Base-by-base conservation (phyloP, 1,140 invertebrate species). In the Micrasema longulum region DNA sequence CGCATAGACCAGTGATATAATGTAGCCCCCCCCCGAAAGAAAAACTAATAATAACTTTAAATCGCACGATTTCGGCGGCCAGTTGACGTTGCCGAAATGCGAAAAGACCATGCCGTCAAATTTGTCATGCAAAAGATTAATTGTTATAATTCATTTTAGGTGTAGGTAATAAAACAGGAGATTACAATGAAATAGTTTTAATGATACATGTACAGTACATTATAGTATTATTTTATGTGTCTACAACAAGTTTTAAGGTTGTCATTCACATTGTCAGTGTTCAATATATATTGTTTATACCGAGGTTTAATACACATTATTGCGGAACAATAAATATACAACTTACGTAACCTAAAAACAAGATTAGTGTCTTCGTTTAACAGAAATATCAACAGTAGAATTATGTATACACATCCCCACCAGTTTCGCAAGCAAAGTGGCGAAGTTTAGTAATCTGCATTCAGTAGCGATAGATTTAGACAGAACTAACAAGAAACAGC, bases 221-320 rank as follows among this genome's bases (percentile, higher is more conserved):
- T 55, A 55, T 65, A 53, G 77, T 63, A 76, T 72, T 74, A 77
- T 77, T 79, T 79, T 76, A 77, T 77, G 77, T 77, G 72, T 79
- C 77, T 76, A 77, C 77, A 79, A 79, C 75, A 77, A 76, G 77
- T 76, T 78, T 76, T 77, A 77, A 79, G 75, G 12, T 55, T 41
- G 31, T 50, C 63, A 31, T 14, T 47, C 45, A 66, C 48, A 22
- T 50, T 38, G 45, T 66, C 63, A 66, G 63, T 52, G 26, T 66
- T 66, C 26, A 66, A 64, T 64, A 52, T 41, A 31, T 31, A 31
- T 31, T 31, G 26, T 31, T 31, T 31, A 31, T 31, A 48, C 63
- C 63, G 22, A 52, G 47, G 38, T 52, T 48, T n/a, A 57, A 57
- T 57, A 57, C 22, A 36, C 14, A 16, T 47, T 55, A 55, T 55